Evolutionary conservation across 2,113 vertebrate species (phyloP), one percentile per base, ranked within the genome.

Genomic region (Daphoenositta chrysoptera): DNA sequence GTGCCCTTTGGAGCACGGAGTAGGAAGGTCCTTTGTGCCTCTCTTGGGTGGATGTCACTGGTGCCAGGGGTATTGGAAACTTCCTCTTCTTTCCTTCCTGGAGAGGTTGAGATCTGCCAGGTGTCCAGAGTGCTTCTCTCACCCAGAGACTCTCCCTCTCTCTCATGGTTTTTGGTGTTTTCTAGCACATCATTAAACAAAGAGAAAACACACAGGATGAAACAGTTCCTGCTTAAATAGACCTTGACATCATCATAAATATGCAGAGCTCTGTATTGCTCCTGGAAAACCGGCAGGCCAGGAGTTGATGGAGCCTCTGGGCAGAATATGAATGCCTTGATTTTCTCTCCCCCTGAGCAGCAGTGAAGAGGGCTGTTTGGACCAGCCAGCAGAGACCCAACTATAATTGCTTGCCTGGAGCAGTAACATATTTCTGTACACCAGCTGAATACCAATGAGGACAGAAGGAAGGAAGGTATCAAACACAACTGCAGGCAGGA

Each of bases 371-470:
- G 93, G 97, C 97, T 96, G 87, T 73, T 77, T 96, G 94, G 89
- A 96, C 94, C 97, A 96, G 88, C 97, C 97, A 95, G 97, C 87
- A 96, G 97, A 98, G 97, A 98, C 60, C 92, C 96, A 97, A 97
- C 96, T 96, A 92, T 98, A 98, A 98, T 98, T 98, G 98, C 98
- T 98, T 95, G 97, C 98, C 98, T 95, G 79, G 88, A 97, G 98
- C 98, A 97, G 98, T 97, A 98, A 97, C 98, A 97, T 97, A 94
- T 97, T 98, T 97, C 91, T 95, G 91, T 93, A 97, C 95, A 95
- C 96, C 64, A 72, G 91, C 94, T 95, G 98, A 98, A 99, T 99
- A 98, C 89, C 96, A 98, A 98, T 98, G 97, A 99, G 97, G 86
- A 94, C 47, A 83, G 94, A 83, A 95, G 77, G 94, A 79, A 95